Conservation (phyloP, 2,113 vertebrate species). For the Oophaga pumilio region DNA sequence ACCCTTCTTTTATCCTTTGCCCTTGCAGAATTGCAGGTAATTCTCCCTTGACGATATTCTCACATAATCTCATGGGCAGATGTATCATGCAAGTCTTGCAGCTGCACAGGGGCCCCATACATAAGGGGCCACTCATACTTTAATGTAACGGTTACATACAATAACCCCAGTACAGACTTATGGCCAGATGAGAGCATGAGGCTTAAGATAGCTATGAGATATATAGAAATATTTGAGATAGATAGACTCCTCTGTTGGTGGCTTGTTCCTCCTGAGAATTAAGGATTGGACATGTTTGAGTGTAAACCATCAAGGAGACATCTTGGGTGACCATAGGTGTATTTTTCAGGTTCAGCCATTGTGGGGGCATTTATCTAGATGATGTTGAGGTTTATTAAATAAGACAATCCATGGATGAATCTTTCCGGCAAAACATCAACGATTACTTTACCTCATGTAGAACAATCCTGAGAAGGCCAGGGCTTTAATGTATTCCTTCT, state of each 20-base stretch:
- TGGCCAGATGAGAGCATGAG: background rate
- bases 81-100: background rate
- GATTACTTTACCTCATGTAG: background rate
- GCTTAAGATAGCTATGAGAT: background rate
- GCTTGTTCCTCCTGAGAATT: too few relatives aligned
- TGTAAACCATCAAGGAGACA: too few relatives aligned
- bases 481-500: background rate
- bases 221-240: background rate
- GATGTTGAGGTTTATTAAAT: background rate
- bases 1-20: slow-evolving; percentile 30
- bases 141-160: too few relatives aligned
- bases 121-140: too few relatives aligned
- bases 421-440: background rate
- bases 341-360: background rate
- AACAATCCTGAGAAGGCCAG: background rate
- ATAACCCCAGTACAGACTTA: too few relatives aligned
- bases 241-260: background rate
- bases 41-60: slow-evolving; percentile 28
- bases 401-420: background rate
- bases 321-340: too few relatives aligned
- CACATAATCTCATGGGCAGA: background rate
- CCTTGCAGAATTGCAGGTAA: slow-evolving; percentile 12
- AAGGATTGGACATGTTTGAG: too few relatives aligned
- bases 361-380: background rate
- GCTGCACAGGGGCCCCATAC: too few relatives aligned